phyloP scores from a whole-genome alignment of 2,113 vertebrate species.

The Semnornis frantzii region DNA sequence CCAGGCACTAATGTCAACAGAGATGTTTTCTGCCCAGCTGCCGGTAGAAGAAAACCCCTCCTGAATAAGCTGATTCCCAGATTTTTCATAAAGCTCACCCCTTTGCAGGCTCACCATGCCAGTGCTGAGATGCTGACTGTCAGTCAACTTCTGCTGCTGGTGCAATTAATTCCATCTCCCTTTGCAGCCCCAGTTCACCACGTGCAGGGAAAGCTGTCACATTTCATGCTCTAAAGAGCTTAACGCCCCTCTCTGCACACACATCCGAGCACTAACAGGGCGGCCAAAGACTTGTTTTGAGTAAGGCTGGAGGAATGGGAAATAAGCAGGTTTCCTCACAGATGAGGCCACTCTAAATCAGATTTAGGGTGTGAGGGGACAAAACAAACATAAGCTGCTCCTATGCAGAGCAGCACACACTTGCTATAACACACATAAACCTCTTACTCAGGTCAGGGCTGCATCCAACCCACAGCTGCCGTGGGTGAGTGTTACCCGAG shows the following conservation, averaged over 20 bases:
- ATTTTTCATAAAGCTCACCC: not conserved
- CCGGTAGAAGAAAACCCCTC: not conserved
- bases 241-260: not conserved
- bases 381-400: not conserved
- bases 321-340: not conserved
- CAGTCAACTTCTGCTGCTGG: not conserved
- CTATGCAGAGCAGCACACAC: rapidly evolving
- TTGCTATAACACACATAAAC: not conserved
- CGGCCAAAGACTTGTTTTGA: not conserved
- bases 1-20: not conserved
- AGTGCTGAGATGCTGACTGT: rapidly evolving
- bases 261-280: not conserved
- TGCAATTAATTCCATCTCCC: constrained; percentile 44
- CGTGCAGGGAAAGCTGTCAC: not conserved
- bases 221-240: constrained; percentile 51
- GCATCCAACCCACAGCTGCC: rapidly evolving
- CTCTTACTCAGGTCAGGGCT: not conserved
- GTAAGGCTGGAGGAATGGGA: not conserved
- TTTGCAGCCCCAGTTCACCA: not conserved
- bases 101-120: not conserved
- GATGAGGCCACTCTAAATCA: not conserved
- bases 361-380: not conserved
- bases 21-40: not conserved
- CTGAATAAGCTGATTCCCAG: not conserved
- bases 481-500: not conserved